A percentile compares a stretch with the other conserved stretches of the same genome.
Conservation (phyloP, 1,140 invertebrate species). For the Drosophila navojoa region DNA sequence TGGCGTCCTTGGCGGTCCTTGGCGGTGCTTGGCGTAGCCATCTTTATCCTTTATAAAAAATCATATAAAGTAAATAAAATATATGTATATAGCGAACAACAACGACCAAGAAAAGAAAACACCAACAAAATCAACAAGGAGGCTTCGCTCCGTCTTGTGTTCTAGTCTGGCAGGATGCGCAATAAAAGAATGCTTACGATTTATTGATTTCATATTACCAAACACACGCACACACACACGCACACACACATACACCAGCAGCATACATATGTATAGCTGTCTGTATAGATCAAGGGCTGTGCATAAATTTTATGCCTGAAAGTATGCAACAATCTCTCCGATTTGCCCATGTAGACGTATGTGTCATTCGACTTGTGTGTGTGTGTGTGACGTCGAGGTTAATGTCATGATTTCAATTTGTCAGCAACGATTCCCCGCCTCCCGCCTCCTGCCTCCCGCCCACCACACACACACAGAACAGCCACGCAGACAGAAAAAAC, state of each 20-base stretch:
- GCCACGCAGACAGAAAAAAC: slow-evolving; percentile 15
- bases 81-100: background rate
- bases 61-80: slow-evolving; percentile 73
- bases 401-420: slow-evolving; percentile 75
- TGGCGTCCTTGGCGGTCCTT: slow-evolving; percentile 41
- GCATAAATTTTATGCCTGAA: slow-evolving; percentile 69
- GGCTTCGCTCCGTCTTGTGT: slow-evolving; percentile 16
- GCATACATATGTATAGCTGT: slow-evolving; percentile 3
- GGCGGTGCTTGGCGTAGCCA: background rate
- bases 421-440: slow-evolving; percentile 30
- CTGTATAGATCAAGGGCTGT: slow-evolving; percentile 36
- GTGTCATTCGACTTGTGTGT: slow-evolving; percentile 8
- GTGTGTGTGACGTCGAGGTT: slow-evolving; percentile 41
- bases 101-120: slow-evolving; percentile 3
- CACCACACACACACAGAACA: slow-evolving; percentile 4
- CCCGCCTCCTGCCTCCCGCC: background rate
- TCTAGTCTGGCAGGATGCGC: slow-evolving; percentile 30
- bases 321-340: slow-evolving; percentile 64
- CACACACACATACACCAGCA: slow-evolving; percentile 1
- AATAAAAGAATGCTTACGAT: slow-evolving; percentile 73
- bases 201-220: slow-evolving; percentile 79
- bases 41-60: slow-evolving; percentile 74
- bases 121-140: slow-evolving; percentile 28
- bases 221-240: slow-evolving; percentile 24
- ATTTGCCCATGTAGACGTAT: slow-evolving; percentile 24